A percentile compares a stretch with the other conserved stretches of the same genome.
Conservation (phyloP, 2,888 invertebrate species). For the Creontiades dilutus region DNA sequence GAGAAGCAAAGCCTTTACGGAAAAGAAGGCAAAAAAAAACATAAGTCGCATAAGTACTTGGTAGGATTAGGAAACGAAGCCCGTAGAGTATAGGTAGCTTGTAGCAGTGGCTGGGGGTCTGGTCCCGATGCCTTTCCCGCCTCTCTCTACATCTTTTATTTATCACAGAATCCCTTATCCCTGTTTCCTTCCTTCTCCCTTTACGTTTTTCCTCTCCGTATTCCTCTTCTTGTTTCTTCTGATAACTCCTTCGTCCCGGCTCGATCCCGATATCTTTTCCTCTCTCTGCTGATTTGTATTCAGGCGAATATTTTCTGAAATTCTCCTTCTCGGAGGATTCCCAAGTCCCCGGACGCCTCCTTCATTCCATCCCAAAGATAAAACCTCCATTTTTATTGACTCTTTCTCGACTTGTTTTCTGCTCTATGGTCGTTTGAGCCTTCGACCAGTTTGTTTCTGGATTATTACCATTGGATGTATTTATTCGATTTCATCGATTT, state of each 20-base stretch:
- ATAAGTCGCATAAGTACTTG: constrained; percentile 28
- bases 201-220: constrained; percentile 31
- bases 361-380: constrained; percentile 4
- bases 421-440: not conserved
- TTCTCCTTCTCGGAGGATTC: constrained; percentile 31
- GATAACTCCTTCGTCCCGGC: not conserved
- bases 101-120: constrained; percentile 16
- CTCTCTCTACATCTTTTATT: constrained; percentile 51
- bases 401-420: constrained; percentile 29
- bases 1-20: not conserved
- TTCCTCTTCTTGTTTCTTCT: constrained; percentile 33
- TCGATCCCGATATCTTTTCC: constrained; percentile 33
- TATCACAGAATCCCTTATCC: constrained; percentile 49
- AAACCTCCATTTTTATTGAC: constrained; percentile 66
- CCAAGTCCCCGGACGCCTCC: constrained; percentile 20
- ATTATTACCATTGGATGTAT: not conserved
- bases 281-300: constrained; percentile 40
- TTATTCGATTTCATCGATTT: too few relatives aligned
- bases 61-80: constrained; percentile 30
- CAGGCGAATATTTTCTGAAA: constrained; percentile 51
- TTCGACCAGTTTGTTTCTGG: not conserved
- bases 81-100: constrained; percentile 30
- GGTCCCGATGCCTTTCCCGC: not conserved
- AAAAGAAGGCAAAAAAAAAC: constrained; percentile 23
- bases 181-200: constrained; percentile 28